phyloP scores from a whole-genome alignment of 2,888 invertebrate species.

The Apocheima hispidaria region DNA sequence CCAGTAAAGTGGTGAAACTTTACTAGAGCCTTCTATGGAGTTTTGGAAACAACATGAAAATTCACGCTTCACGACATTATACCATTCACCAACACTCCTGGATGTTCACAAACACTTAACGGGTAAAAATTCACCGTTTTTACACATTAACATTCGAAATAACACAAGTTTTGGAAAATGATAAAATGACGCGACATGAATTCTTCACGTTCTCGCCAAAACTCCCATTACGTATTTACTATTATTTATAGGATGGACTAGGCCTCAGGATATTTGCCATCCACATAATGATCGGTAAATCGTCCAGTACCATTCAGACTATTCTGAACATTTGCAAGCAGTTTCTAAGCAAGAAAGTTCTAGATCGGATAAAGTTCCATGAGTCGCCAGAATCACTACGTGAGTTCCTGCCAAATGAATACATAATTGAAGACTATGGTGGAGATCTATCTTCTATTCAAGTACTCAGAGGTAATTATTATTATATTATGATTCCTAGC shows the following conservation, averaged over 20 bases:
- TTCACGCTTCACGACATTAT: too few species aligned
- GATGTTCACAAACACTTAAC: too few species aligned
- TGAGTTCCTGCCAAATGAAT: slow-evolving; percentile 32
- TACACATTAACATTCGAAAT: too few species aligned
- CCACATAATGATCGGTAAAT: slow-evolving; percentile 23
- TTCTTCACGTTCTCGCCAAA: too few species aligned
- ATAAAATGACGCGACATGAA: too few species aligned
- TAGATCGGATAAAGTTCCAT: slow-evolving; percentile 22
- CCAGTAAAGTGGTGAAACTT: too few species aligned
- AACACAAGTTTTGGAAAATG: too few species aligned
- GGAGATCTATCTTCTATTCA: slow-evolving; percentile 23
- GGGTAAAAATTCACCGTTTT: too few species aligned
- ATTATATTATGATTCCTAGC: too few species aligned
- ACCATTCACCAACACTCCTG: too few species aligned
- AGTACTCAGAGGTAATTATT: slow-evolving; percentile 22
- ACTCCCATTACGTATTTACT: not conserved
- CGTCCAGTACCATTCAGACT: slow-evolving; percentile 5
- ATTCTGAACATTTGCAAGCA: slow-evolving; percentile 16
- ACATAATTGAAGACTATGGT: slow-evolving; percentile 33
- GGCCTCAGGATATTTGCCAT: slow-evolving; percentile 18
- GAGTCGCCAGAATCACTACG: slow-evolving; percentile 14
- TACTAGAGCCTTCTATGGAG: too few species aligned
- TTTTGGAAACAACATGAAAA: too few species aligned
- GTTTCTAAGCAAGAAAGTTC: slow-evolving; percentile 15
- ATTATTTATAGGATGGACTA: slow-evolving; percentile 23